A percentile compares a stretch with the other conserved stretches of the same genome.
Conservation (phyloP, 2,888 invertebrate species). For the Athalia circularis region DNA sequence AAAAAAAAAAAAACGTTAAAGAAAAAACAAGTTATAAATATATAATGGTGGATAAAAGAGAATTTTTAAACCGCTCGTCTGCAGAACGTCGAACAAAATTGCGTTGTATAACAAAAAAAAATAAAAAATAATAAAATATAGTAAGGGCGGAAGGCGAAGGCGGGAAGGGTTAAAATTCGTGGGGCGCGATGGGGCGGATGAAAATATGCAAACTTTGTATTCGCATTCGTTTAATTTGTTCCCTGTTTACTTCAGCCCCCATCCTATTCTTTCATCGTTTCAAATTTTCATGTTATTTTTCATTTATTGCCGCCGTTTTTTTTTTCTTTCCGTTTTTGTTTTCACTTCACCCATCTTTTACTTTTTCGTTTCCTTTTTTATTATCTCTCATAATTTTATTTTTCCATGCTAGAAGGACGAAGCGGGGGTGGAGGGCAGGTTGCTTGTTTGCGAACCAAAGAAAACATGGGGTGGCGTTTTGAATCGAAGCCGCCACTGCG, state of each 20-base stretch:
- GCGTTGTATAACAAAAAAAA: not conserved
- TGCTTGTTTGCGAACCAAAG: slow-evolving; percentile 47
- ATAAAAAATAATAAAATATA: no score
- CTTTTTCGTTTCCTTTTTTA: slow-evolving; percentile 30
- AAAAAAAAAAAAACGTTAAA: no score
- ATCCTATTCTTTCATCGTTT: not conserved
- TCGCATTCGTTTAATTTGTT: not conserved
- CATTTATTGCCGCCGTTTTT: not conserved
- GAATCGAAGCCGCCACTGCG: no score
- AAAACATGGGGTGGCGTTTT: slow-evolving; percentile 38
- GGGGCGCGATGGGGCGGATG: not conserved
- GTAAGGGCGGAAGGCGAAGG: no score
- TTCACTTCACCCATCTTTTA: slow-evolving; percentile 47
- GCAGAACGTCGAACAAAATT: not conserved
- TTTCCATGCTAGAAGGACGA: slow-evolving; percentile 14
- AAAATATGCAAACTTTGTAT: slow-evolving; percentile 22
- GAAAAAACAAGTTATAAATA: no score
- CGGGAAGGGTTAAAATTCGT: not conserved
- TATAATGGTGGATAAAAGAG: no score
- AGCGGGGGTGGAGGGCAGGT: not conserved
- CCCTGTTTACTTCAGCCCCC: not conserved
- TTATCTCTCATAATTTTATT: slow-evolving; percentile 36
- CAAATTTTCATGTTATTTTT: not conserved
- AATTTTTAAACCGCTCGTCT: no score
- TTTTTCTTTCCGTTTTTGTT: not conserved